Percentiles rank a stretch among this genome's conserved stretches.
phyloP scores from a whole-genome alignment of 2,888 invertebrate genomes.

The Mylabris sibirica region DNA sequence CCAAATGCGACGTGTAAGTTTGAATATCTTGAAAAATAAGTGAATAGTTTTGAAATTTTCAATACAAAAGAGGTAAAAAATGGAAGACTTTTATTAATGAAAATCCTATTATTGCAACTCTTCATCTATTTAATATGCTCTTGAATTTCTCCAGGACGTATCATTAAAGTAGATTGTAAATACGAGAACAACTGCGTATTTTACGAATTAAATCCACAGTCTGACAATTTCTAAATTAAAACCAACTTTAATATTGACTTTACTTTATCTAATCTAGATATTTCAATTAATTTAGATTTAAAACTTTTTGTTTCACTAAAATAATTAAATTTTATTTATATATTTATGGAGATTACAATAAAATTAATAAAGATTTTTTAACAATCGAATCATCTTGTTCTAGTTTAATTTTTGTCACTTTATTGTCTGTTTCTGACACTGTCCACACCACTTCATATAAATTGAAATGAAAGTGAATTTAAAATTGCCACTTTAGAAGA shows the following conservation, averaged over 20 bases:
- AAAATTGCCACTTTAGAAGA: conserved; percentile 6
- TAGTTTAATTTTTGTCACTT: not conserved
- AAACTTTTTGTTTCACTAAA: not conserved
- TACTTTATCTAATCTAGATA: not conserved
- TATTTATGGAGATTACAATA: not conserved
- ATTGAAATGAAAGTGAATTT: conserved; percentile 12
- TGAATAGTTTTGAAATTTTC: no score
- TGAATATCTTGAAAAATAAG: no score
- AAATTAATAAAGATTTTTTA: not conserved
- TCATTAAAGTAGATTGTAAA: not conserved
- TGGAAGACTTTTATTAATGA: no score
- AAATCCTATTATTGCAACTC: no score
- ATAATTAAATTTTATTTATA: not conserved
- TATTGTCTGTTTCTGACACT: not conserved
- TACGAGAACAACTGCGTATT: not conserved
- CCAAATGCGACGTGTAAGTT: no score
- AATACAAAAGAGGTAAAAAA: no score
- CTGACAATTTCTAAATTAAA: no score
- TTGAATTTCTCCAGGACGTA: no score
- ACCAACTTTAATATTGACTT: no score
- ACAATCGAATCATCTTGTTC: conserved; percentile 1
- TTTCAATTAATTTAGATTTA: not conserved
- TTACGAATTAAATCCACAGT: no score
- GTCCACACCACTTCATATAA: not conserved
- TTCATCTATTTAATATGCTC: no score